Conservation (phyloP, 2,888 invertebrate genomes). For the Tenthredo scrophulariae region DNA sequence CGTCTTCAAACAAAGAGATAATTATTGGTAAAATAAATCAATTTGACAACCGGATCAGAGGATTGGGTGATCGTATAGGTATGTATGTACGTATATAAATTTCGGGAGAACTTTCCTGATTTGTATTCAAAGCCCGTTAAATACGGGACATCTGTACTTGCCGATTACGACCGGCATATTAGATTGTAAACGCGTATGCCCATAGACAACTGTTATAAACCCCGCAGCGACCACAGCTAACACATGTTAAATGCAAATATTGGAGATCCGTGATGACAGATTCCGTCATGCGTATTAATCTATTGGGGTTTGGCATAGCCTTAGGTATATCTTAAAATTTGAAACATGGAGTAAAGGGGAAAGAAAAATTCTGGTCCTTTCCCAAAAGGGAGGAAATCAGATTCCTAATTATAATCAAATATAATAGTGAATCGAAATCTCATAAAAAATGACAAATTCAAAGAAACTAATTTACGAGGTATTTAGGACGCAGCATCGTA, state of each 20-base stretch:
- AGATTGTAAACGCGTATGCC: background rate
- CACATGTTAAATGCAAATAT: slow-evolving; percentile 34
- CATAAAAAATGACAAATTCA: too few relatives aligned
- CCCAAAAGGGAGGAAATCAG: too few relatives aligned
- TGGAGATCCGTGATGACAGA: background rate
- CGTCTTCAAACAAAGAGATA: too few relatives aligned
- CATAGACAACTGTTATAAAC: background rate
- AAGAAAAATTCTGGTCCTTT: background rate
- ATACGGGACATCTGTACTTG: slow-evolving; percentile 37
- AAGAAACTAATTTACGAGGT: too few relatives aligned
- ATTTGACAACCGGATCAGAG: background rate
- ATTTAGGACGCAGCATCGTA: too few relatives aligned
- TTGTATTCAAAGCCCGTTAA: slow-evolving; percentile 43
- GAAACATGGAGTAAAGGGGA: background rate
- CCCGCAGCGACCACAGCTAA: background rate
- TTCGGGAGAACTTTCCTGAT: background rate
- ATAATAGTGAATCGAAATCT: too few relatives aligned
- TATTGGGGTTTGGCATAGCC: background rate
- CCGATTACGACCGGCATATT: slow-evolving; percentile 39
- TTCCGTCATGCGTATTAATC: background rate
- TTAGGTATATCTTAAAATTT: background rate
- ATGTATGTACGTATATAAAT: background rate
- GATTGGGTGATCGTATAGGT: background rate
- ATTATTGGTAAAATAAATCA: background rate
- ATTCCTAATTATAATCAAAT: too few relatives aligned